These are phyloP conservation scores for Zaprionus nigranus DNA, from an alignment of 1,140 invertebrate genomes.

Conservation along the genomic window DNA sequence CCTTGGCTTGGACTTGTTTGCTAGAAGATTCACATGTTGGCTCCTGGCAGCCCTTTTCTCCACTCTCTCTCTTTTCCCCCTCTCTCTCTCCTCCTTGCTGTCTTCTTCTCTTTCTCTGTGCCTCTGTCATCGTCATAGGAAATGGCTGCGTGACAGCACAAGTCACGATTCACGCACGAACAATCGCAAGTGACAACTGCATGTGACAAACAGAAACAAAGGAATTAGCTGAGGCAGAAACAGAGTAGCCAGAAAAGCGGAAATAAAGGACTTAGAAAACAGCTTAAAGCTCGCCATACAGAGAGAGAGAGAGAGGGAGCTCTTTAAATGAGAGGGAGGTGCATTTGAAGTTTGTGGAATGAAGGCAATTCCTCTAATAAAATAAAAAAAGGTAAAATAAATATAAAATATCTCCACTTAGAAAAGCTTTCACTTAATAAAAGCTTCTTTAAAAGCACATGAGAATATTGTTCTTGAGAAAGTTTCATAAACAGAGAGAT, in stretches of 20 bases:
- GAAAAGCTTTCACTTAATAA: not conserved
- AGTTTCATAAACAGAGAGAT: too few relatives aligned
- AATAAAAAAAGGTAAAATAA: not conserved
- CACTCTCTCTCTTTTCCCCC: not conserved
- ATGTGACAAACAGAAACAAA: constrained; percentile 2
- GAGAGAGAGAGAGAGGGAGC: not conserved
- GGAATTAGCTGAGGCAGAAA: not conserved
- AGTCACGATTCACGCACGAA: constrained; percentile 10
- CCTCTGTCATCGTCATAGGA: constrained; percentile 23
- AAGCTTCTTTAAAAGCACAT: too few relatives aligned
- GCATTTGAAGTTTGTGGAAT: too few relatives aligned
- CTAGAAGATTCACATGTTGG: constrained; percentile 45
- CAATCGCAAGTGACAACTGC: constrained; percentile 10
- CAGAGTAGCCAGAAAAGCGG: not conserved
- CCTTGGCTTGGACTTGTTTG: constrained; percentile 33
- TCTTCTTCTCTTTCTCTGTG: not conserved
- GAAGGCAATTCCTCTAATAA: too few relatives aligned
- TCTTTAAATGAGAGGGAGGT: too few relatives aligned
- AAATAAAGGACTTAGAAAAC: not conserved
- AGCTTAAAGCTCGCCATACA: not conserved
- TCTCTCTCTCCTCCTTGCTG: not conserved
- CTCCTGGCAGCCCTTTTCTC: constrained; percentile 24
- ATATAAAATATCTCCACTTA: not conserved
- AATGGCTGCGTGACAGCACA: constrained; percentile 21
- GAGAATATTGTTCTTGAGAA: too few relatives aligned